Evolutionary conservation across 2,113 vertebrate species (phyloP).

Genomic region (Polypterus bichir): DNA sequence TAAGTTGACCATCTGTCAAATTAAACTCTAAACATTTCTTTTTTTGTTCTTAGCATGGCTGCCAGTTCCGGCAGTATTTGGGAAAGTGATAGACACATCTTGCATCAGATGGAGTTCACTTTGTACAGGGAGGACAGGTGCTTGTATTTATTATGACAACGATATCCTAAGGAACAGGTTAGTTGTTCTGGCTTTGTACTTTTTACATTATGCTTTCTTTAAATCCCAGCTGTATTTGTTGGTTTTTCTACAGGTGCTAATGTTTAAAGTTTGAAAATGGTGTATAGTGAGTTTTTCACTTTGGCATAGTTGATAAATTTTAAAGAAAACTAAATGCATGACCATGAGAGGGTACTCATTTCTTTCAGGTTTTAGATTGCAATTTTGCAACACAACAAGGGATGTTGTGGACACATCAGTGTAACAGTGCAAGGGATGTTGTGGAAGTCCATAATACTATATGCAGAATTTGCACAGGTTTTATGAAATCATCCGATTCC

Average conservation of each 20-base stretch:
- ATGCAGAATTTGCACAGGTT: too few relatives aligned
- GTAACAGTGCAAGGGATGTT: too few relatives aligned
- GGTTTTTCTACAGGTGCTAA: background rate
- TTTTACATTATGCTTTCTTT: background rate
- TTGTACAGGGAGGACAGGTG: slow-evolving; percentile 52
- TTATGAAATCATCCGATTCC: too few relatives aligned
- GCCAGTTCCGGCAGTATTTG: slow-evolving; percentile 73
- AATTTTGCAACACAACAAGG: too few relatives aligned
- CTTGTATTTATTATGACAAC: slow-evolving; percentile 84
- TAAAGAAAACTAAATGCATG: too few relatives aligned
- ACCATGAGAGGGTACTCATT: too few relatives aligned
- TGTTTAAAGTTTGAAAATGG: background rate
- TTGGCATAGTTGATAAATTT: background rate
- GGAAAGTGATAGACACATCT: slow-evolving; percentile 72
- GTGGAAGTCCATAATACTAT: too few relatives aligned
- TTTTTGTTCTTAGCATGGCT: slow-evolving; percentile 64
- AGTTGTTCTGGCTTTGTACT: background rate
- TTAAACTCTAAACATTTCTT: background rate
- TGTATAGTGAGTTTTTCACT: background rate
- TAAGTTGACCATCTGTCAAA: too few relatives aligned
- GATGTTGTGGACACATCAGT: too few relatives aligned
- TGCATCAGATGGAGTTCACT: slow-evolving; percentile 70
- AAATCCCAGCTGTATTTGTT: background rate
- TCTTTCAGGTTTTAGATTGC: too few relatives aligned
- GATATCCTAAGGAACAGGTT: slow-evolving; percentile 73